Percentiles rank a stretch among this genome's conserved stretches.
These are phyloP conservation scores for Microtus richardsoni DNA, from an alignment of 2,113 vertebrate species.

Conservation along the genomic window DNA sequence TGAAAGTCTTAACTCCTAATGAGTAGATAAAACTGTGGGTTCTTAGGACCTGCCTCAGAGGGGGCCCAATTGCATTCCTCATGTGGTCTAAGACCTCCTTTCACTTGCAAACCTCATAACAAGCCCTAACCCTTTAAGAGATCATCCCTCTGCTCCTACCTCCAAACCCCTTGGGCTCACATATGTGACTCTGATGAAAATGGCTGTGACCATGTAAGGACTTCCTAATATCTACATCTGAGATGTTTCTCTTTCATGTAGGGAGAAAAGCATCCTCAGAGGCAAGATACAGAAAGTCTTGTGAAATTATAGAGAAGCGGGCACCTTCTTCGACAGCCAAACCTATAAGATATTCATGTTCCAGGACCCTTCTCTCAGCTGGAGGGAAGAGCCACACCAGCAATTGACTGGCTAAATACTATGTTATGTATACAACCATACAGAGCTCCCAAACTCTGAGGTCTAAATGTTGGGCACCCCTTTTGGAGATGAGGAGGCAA, in stretches of 20 bases:
- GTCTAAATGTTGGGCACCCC: neutral
- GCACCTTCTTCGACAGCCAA: neutral
- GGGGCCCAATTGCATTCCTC: slow-evolving; percentile 75
- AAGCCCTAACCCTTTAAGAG: neutral
- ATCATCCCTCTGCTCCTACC: neutral
- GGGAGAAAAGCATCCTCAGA: neutral
- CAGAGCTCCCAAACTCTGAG: neutral
- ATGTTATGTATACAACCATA: neutral
- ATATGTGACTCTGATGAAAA: neutral
- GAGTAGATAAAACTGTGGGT: slow-evolving; percentile 83
- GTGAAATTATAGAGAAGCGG: neutral
- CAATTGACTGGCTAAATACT: neutral
- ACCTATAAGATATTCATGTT: neutral
- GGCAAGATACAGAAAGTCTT: neutral
- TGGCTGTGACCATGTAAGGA: neutral
- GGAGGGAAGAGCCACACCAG: neutral
- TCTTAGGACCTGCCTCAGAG: slow-evolving; percentile 73
- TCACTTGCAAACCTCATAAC: slow-evolving; percentile 69
- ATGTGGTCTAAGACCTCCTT: slow-evolving; percentile 75
- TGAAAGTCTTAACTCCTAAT: slow-evolving; percentile 84
- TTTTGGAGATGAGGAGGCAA: rapidly evolving
- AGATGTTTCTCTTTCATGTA: neutral
- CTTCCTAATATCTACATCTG: neutral
- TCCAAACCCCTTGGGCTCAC: neutral
- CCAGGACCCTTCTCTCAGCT: neutral